Evolutionary conservation across 2,797 vertebrate genomes (phyloP).

Genomic region (Aeoliscus strigatus): DNA sequence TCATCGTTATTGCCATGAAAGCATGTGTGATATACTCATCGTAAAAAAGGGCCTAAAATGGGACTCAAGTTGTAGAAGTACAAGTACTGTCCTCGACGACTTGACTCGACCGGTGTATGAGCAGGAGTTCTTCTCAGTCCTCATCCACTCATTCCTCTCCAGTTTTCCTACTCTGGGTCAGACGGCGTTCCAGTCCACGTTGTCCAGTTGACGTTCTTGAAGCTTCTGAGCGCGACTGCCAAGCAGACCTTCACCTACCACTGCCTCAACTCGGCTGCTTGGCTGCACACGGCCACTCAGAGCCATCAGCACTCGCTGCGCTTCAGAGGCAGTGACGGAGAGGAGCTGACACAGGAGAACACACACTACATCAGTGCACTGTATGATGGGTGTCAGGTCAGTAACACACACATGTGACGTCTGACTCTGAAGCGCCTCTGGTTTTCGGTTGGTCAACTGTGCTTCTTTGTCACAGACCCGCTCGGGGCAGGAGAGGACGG

Average conservation of each 20-base stretch:
- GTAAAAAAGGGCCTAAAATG: no score
- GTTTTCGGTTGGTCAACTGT: no score
- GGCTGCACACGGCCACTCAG: conserved; percentile 74
- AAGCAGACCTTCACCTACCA: conserved; percentile 82
- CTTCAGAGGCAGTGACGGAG: conserved; percentile 78
- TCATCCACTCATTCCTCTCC: no score
- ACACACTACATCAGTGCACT: conserved; percentile 71
- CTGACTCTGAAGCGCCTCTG: no score
- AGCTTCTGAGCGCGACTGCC: conserved; percentile 82
- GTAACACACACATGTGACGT: no score
- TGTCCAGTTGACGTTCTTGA: conserved; percentile 90
- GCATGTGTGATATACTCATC: no score
- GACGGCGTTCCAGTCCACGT: conserved; percentile 80
- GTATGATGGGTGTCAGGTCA: conserved; percentile 87
- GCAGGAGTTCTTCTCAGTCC: no score
- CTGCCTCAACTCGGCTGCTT: conserved; percentile 86
- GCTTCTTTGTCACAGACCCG: no score
- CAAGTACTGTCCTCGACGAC: no score
- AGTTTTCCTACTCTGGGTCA: conserved; percentile 87
- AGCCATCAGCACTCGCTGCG: conserved; percentile 75
- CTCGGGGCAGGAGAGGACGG: conserved; percentile 80
- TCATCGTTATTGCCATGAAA: no score
- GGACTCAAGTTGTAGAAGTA: no score
- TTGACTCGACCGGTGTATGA: no score
- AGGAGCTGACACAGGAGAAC: conserved; percentile 81